These are phyloP conservation scores for Diogma glabrata DNA, from an alignment of 2,888 invertebrate genomes.

Conservation along the genomic window DNA sequence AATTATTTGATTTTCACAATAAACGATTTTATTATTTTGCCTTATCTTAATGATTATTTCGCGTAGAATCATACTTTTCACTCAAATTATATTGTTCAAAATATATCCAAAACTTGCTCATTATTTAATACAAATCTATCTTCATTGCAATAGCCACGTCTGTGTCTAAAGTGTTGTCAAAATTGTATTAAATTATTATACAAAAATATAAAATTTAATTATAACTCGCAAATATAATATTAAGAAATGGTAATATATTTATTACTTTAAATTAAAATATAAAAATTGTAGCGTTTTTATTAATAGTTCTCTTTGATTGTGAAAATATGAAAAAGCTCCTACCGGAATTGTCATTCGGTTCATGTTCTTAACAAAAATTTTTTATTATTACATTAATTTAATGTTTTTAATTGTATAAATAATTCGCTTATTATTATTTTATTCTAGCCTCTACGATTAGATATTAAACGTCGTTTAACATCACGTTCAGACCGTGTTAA, in stretches of 20 bases:
- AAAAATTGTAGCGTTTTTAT: background rate
- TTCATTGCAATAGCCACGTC: constrained; percentile 6
- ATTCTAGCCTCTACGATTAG: constrained; percentile 82
- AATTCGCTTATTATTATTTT: background rate
- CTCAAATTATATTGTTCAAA: too few relatives aligned
- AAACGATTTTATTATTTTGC: too few relatives aligned
- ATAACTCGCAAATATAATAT: too few relatives aligned
- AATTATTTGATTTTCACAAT: too few relatives aligned
- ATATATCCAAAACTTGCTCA: too few relatives aligned
- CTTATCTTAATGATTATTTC: too few relatives aligned
- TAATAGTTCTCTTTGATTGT: background rate
- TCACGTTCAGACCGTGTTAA: constrained; percentile 98
- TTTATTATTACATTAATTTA: background rate
- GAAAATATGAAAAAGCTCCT: too few relatives aligned
- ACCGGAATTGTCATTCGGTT: background rate
- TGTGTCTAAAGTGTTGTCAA: constrained; percentile 7
- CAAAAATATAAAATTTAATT: background rate
- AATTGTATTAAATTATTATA: constrained; percentile 2
- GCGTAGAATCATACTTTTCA: too few relatives aligned
- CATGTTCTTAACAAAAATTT: background rate
- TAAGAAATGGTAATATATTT: background rate
- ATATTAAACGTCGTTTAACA: constrained; percentile 95
- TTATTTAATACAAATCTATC: too few relatives aligned
- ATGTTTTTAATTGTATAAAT: background rate
- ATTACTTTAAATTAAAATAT: background rate